phyloP scores from a whole-genome alignment of 2,113 vertebrate species.

The Buteo buteo region DNA sequence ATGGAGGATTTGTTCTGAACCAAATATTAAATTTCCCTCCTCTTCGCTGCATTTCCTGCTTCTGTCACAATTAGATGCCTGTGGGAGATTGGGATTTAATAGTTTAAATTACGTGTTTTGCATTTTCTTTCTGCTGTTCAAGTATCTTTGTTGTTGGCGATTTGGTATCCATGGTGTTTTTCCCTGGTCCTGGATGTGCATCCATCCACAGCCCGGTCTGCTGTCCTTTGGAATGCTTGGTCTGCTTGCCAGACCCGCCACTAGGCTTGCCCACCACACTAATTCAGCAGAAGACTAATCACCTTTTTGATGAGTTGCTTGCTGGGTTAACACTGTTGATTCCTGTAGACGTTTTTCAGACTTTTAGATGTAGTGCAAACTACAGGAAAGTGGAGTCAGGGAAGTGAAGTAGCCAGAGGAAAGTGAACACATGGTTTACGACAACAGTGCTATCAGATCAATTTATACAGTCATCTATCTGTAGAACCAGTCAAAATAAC shows the following conservation, averaged over 20 bases:
- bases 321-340: background rate
- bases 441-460: background rate
- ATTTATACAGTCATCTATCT: background rate
- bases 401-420: background rate
- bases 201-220: background rate
- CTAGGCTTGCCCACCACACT: background rate
- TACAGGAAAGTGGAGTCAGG: background rate
- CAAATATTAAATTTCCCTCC: background rate
- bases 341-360: background rate
- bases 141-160: background rate
- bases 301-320: background rate
- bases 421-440: background rate
- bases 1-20: background rate
- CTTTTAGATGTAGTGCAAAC: background rate
- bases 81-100: background rate
- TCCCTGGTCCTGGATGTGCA: rapidly evolving
- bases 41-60: rapidly evolving
- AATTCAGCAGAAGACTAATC: background rate
- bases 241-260: background rate
- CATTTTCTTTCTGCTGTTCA: background rate
- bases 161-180: background rate
- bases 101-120: background rate
- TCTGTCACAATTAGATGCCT: background rate
- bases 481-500: background rate
- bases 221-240: background rate